Base-by-base conservation (phyloP, 2,888 invertebrate genomes). In the Microctonus brassicae region DNA sequence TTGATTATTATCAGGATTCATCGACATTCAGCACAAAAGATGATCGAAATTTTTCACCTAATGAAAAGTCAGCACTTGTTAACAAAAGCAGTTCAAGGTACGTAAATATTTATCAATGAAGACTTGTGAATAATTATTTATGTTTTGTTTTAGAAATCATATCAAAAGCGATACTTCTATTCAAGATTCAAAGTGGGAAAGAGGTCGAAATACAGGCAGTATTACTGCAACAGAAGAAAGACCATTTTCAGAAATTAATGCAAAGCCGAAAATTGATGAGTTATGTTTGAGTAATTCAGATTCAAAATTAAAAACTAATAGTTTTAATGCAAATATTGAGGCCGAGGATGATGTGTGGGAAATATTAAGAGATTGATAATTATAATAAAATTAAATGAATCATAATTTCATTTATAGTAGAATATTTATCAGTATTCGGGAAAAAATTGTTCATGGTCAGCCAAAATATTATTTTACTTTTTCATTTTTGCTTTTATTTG, bases 291-390 rank as follows among this genome's bases (percentile, higher is more conserved):
- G 86, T 26, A 83, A 81, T 73, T 85, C 84, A 47, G 84, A 84
- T 58, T 77, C 79, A 24, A 82, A 83, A 60, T 81, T 77, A 75
- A 80, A 80, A 52, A 73, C 77, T 47, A 80, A 81, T n/a, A 81
- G 78, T 64, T 83, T 81, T 79, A 82, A 86, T 26, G 42, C 39
- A 20, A 63, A 47, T 73, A 81, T 83, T 0, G 86, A 87, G 76
- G 73, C 84, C 5, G 87, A 87, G 77, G 86, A 87, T 29, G 87
- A 87, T 73, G 87, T 86, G 24, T 86, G 86, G 87, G 84, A 86
- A 72, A 85, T 86, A 80, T 74, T 87, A 69, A 86, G 86, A 76
- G 81, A 85, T 82, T 87, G 83, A 84, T 75, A 72, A 65, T 66
- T 73, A 76, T 70, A 64, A 66, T 63, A 47, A 70, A 20, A n/a